These are phyloP conservation scores for Colostygia pectinataria DNA, from an alignment of 2,888 invertebrate species.

Conservation along the genomic window DNA sequence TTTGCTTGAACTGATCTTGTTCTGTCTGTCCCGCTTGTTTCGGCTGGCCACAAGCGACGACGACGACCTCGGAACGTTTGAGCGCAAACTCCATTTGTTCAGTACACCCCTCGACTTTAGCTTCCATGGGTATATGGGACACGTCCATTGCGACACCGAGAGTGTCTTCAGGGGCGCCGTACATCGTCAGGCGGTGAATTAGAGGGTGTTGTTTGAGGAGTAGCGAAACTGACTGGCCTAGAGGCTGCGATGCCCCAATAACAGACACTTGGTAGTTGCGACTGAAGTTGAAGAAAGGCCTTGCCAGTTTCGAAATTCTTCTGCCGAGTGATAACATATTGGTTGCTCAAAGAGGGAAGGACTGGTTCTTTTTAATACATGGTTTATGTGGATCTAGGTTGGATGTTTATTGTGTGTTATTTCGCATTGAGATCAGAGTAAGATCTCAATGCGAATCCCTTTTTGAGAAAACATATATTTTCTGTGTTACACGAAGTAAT, in stretches of 20 bases:
- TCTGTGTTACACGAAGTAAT: no score
- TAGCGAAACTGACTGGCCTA: slow-evolving; percentile 20
- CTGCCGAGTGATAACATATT: slow-evolving; percentile 6
- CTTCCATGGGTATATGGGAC: slow-evolving; percentile 18
- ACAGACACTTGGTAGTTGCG: slow-evolving; percentile 23
- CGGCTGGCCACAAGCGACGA: slow-evolving; percentile 22
- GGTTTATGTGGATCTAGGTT: background rate
- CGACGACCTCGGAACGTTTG: slow-evolving; percentile 14
- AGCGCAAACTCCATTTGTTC: slow-evolving; percentile 18
- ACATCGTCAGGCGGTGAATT: slow-evolving; percentile 20
- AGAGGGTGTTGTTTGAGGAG: slow-evolving; percentile 22
- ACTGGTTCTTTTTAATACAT: slow-evolving; percentile 1
- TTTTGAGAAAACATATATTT: no score
- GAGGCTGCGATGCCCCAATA: slow-evolving; percentile 22
- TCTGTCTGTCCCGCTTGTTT: slow-evolving; percentile 17
- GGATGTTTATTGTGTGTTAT: background rate
- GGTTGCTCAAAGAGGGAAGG: slow-evolving; percentile 1
- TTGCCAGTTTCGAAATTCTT: slow-evolving; percentile 10
- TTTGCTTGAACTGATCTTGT: slow-evolving; percentile 19
- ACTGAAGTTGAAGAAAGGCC: slow-evolving; percentile 4
- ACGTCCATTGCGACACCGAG: slow-evolving; percentile 11
- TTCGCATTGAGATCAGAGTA: no score
- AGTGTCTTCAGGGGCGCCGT: slow-evolving; percentile 11
- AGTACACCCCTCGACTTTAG: slow-evolving; percentile 18
- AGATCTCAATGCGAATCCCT: no score